Percentiles rank a stretch among this genome's conserved stretches.
Evolutionary conservation across 1,140 invertebrate species (phyloP).

Genomic region (roundworm (Caenorhabditis elegans)): WBcel235 BX284606.5:12838501-12839000

Average conservation of each 20-base stretch:
- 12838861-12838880: constrained; percentile 28
- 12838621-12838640: not conserved
- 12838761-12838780: constrained; percentile 10
- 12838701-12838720: not conserved
- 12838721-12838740: constrained; percentile 24
- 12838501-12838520: no score
- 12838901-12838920: not conserved
- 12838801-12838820: not conserved
- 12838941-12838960: not conserved
- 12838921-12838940: not conserved
- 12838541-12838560: no score
- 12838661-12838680: constrained; percentile 20
- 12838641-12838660: not conserved
- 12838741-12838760: constrained; percentile 25
- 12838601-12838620: no score
- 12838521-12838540: no score
- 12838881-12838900: constrained; percentile 21
- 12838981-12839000: not conserved
- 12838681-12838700: not conserved
- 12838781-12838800: not conserved
- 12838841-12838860: not conserved
- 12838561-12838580: no score
- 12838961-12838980: not conserved
- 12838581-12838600: no score
- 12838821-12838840: not conserved